Conservation (phyloP, 2,797 vertebrate species). For the Acrossocheilus fasciatus region DNA sequence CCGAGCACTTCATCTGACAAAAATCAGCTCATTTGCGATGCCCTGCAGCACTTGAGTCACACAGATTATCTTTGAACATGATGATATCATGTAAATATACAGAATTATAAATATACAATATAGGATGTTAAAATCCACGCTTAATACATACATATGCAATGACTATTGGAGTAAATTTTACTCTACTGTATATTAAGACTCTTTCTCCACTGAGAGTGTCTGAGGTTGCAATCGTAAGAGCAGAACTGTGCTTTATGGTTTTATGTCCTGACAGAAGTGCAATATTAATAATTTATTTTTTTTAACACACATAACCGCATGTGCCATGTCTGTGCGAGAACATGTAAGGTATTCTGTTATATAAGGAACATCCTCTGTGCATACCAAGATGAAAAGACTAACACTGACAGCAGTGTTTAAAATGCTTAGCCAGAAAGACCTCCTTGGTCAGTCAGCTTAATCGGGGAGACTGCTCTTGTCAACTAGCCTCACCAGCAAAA, state of each 20-base stretch:
- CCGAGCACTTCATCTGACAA: background rate
- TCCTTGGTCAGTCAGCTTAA: background rate
- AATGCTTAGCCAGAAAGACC: background rate
- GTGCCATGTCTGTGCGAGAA: background rate
- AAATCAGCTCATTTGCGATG: background rate
- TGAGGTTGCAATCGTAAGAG: background rate
- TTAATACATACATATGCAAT: background rate
- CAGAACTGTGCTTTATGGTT: constrained; percentile 22
- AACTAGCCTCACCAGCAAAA: background rate
- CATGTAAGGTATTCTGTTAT: background rate
- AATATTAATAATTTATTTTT: background rate
- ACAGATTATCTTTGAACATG: background rate
- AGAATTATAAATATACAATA: background rate
- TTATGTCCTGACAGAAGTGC: background rate
- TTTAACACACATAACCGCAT: background rate
- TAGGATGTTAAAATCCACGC: background rate
- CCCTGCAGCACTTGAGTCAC: background rate
- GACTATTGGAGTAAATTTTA: background rate
- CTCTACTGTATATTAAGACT: background rate
- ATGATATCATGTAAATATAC: background rate
- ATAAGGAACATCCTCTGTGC: background rate
- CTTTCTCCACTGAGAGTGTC: too few species aligned
- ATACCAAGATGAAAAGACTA: background rate
- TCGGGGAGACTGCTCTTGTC: background rate
- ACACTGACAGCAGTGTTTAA: background rate